Conservation (phyloP, 2,113 vertebrate genomes). For the Todiramphus chloris region DNA sequence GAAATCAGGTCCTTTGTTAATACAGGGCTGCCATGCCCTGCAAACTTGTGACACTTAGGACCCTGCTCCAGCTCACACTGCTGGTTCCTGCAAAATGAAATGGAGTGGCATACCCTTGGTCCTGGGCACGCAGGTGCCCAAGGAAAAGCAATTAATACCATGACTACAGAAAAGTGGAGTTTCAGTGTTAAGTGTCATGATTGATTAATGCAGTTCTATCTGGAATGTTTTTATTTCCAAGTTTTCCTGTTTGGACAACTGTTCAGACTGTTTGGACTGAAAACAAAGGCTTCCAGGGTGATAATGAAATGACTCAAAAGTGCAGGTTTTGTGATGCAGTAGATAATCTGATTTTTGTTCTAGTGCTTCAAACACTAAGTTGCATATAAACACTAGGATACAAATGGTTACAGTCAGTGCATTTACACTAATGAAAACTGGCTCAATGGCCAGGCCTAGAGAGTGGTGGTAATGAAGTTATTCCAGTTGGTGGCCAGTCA, state of each 20-base stretch:
- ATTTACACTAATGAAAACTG: background rate
- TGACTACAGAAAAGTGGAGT: background rate
- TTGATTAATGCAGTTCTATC: conserved; percentile 5
- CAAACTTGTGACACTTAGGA: background rate
- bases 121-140: rapidly evolving
- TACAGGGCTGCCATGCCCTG: background rate
- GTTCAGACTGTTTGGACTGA: conserved; percentile 38
- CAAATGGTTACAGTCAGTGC: background rate
- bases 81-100: background rate
- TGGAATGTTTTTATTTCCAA: conserved; percentile 28
- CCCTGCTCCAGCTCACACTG: background rate
- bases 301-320: conserved; percentile 27
- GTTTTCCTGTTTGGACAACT: conserved; percentile 61
- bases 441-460: background rate
- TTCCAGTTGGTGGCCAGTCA: background rate
- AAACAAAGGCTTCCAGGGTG: conserved; percentile 6
- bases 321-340: background rate
- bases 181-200: background rate
- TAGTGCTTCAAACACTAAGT: background rate
- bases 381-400: background rate
- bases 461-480: background rate
- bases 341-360: background rate
- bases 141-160: background rate
- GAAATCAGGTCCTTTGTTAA: background rate
- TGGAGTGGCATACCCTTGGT: background rate